Conservation (phyloP, 2,797 vertebrate genomes). For the Alosa sapidissima region DNA sequence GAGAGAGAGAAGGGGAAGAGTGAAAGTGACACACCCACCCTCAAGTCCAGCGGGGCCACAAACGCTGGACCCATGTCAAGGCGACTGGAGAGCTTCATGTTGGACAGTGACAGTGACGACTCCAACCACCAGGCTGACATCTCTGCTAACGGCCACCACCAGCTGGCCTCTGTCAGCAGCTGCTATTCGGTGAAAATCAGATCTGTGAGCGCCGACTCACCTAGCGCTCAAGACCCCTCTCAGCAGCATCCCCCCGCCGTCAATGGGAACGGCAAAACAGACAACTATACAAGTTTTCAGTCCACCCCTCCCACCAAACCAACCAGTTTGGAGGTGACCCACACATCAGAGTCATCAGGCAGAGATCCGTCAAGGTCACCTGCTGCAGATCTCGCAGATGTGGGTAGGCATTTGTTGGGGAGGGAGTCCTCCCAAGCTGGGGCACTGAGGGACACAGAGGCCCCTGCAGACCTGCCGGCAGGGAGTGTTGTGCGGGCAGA, state of each 20-base stretch:
- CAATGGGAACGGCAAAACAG: neutral
- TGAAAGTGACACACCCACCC: constrained; percentile 50
- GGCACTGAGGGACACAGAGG: neutral
- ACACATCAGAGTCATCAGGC: neutral
- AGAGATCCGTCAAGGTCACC: neutral
- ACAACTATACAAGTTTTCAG: constrained; percentile 47
- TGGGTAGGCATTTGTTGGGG: neutral
- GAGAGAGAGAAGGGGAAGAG: constrained; percentile 38
- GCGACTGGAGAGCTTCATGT: constrained; percentile 76
- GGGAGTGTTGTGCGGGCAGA: constrained; percentile 68
- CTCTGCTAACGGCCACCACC: constrained; percentile 44
- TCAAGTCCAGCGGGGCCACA: constrained; percentile 46
- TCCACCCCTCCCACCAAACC: constrained; percentile 27
- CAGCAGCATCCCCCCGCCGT: neutral
- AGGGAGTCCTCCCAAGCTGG: neutral
- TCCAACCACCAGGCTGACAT: constrained; percentile 54
- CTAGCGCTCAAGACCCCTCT: neutral
- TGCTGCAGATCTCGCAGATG: neutral
- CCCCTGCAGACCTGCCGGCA: constrained; percentile 8
- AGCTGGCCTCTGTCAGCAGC: constrained; percentile 43
- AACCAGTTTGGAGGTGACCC: neutral
- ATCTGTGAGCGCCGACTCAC: neutral
- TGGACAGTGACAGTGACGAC: constrained; percentile 75
- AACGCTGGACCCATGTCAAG: constrained; percentile 80
- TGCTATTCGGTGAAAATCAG: constrained; percentile 34